These are phyloP conservation scores for Malthinus flaveolus DNA, from an alignment of 2,888 invertebrate genomes.

Conservation along the genomic window DNA sequence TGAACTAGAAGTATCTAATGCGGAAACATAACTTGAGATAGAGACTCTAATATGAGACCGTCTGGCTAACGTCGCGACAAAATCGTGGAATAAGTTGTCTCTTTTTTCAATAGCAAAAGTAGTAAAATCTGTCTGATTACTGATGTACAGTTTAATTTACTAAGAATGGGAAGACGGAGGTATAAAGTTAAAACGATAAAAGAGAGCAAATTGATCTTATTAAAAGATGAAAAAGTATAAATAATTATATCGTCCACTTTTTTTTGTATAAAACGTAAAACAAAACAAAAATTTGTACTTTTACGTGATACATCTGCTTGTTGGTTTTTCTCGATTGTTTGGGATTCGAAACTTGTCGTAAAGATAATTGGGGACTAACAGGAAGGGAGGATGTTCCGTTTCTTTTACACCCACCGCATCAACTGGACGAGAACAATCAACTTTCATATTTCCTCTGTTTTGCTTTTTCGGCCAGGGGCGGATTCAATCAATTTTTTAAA, in stretches of 20 bases:
- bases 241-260: no score
- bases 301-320: constrained; percentile 37
- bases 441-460: no score
- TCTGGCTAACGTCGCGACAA: constrained; percentile 13
- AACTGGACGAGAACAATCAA: no score
- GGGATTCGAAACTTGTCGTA: constrained; percentile 34
- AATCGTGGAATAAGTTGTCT: constrained; percentile 6
- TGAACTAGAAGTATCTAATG: constrained; percentile 1
- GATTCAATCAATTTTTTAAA: no score
- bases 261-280: no score
- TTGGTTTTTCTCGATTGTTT: constrained; percentile 35
- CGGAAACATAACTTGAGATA: constrained; percentile 12
- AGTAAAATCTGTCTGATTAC: neutral
- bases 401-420: constrained; percentile 17
- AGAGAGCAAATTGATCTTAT: no score
- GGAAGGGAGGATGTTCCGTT: constrained; percentile 41
- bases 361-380: constrained; percentile 42
- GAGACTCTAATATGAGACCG: constrained; percentile 9
- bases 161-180: no score
- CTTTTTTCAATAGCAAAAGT: neutral
- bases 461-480: no score
- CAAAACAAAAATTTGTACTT: neutral
- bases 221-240: no score
- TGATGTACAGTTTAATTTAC: no score
- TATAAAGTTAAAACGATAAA: no score